These are phyloP conservation scores for Tuberolachnus salignus DNA, from an alignment of 2,888 invertebrate genomes.

Conservation along the genomic window DNA sequence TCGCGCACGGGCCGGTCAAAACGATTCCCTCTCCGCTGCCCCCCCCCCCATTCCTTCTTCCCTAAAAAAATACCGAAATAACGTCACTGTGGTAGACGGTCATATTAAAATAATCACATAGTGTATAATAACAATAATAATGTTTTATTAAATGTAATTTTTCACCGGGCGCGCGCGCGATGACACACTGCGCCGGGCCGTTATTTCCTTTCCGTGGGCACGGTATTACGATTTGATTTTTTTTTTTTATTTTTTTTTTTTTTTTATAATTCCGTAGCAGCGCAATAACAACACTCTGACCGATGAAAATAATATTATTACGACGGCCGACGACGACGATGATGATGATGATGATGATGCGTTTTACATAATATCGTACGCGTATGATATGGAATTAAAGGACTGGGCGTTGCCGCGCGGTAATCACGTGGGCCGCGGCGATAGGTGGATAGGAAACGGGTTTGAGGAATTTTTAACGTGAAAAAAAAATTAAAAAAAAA, in stretches of 20 bases:
- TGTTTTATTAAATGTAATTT: slow-evolving; percentile 35
- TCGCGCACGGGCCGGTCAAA: too few relatives aligned
- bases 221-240: slow-evolving; percentile 16
- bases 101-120: too few relatives aligned
- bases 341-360: slow-evolving; percentile 1
- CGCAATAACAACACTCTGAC: too few relatives aligned
- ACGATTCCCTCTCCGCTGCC: too few relatives aligned
- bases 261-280: slow-evolving; percentile 35
- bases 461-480: slow-evolving; percentile 49
- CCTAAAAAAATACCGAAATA: too few relatives aligned
- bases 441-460: slow-evolving; percentile 42
- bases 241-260: too few relatives aligned
- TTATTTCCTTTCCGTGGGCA: slow-evolving; percentile 22
- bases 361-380: slow-evolving; percentile 4
- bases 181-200: slow-evolving; percentile 18
- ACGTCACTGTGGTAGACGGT: too few relatives aligned
- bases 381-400: slow-evolving; percentile 25
- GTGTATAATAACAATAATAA: too few relatives aligned
- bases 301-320: neutral
- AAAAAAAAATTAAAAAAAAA: too few relatives aligned
- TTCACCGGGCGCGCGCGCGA: neutral
- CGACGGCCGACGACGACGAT: slow-evolving; percentile 23
- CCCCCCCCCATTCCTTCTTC: too few relatives aligned
- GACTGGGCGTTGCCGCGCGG: slow-evolving; percentile 48
- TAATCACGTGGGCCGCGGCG: slow-evolving; percentile 44